Conservation (phyloP, 2,113 vertebrate species). For the Thalassarche chlororhynchos region DNA sequence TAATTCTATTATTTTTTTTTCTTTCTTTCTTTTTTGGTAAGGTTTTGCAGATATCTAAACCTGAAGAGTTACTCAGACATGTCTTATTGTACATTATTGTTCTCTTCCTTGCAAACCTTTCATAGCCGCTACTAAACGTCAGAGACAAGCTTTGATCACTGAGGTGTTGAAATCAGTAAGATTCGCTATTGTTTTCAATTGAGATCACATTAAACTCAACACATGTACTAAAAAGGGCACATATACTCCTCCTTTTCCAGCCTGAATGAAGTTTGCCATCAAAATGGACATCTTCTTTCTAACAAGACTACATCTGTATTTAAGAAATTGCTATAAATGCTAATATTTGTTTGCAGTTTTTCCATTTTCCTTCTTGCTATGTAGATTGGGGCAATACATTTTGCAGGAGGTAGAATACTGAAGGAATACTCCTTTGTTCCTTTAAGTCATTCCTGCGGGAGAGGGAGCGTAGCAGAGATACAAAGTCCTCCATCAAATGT, state of each 20-base stretch:
- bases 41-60: neutral
- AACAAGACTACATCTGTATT: neutral
- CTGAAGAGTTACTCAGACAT: neutral
- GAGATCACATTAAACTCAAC: neutral
- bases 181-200: neutral
- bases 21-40: neutral
- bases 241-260: neutral
- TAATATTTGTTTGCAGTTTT: neutral
- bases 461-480: neutral
- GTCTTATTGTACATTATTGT: neutral
- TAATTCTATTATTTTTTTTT: neutral
- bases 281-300: neutral
- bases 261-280: neutral
- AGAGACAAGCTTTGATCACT: slow-evolving; percentile 29
- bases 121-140: neutral
- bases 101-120: neutral
- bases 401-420: neutral
- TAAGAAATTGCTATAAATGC: neutral
- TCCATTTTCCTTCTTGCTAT: neutral
- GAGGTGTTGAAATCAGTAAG: slow-evolving; percentile 14
- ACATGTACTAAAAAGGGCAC: neutral
- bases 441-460: neutral
- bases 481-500: neutral
- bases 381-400: neutral
- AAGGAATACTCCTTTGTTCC: neutral